Conservation (phyloP, 1,140 invertebrate genomes). For the Notospermus geniculatus region DNA sequence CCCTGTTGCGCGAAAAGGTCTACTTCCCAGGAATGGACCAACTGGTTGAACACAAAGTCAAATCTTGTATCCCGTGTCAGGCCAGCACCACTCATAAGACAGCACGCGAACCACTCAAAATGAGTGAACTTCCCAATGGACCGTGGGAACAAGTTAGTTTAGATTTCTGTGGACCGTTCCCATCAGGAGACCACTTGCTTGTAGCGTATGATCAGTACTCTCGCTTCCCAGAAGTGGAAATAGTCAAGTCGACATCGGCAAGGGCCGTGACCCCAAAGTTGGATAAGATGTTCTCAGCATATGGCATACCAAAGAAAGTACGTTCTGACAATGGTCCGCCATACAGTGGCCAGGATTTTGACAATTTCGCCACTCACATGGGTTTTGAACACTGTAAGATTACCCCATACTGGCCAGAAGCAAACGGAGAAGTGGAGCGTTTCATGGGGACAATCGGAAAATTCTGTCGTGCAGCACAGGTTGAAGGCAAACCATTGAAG, state of each 20-base stretch:
- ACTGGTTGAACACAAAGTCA: constrained; percentile 30
- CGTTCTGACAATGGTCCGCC: constrained; percentile 29
- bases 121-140: constrained; percentile 22
- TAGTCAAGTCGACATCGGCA: constrained; percentile 25
- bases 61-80: constrained; percentile 37
- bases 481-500: no score
- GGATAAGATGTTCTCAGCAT: constrained; percentile 22
- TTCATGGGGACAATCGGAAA: neutral
- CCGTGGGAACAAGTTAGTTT: constrained; percentile 29
- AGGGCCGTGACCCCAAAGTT: constrained; percentile 20
- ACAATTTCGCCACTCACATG: constrained; percentile 14
- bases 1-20: constrained; percentile 37
- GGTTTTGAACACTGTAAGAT: constrained; percentile 23
- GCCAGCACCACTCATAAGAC: constrained; percentile 14
- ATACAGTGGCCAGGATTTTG: constrained; percentile 24
- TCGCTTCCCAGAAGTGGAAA: constrained; percentile 32
- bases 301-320: constrained; percentile 16
- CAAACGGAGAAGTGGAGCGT: neutral
- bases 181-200: constrained; percentile 30
- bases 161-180: constrained; percentile 32
- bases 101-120: constrained; percentile 29
- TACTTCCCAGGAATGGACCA: constrained; percentile 43
- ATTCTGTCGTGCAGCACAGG: no score
- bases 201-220: constrained; percentile 34
- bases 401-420: neutral